phyloP scores from a whole-genome alignment of 1,140 invertebrate species.

The Panulirus ornatus region DNA sequence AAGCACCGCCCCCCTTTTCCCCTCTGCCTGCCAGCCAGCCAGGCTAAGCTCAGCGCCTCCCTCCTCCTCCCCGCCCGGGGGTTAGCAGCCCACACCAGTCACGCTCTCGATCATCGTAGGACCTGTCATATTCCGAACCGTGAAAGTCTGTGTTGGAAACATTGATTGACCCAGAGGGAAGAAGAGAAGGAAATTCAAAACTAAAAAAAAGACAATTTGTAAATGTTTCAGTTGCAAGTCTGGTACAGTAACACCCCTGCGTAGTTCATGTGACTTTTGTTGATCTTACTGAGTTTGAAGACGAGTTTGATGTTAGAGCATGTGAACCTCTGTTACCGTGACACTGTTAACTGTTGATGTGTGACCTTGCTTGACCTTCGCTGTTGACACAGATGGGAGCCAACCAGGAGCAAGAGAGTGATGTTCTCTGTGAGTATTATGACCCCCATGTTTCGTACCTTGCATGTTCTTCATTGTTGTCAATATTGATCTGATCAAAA shows the following conservation, averaged over 20 bases:
- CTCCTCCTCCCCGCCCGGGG: not conserved
- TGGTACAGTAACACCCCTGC: not conserved
- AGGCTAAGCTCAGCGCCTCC: too few relatives aligned
- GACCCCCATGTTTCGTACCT: not conserved
- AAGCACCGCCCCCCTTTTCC: not conserved
- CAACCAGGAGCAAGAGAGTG: conserved; percentile 61
- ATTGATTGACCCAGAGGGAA: not conserved
- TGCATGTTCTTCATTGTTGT: not conserved
- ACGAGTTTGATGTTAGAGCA: conserved; percentile 56
- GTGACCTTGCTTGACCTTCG: conserved; percentile 42
- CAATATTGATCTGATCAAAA: too few relatives aligned
- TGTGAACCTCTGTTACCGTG: conserved; percentile 42
- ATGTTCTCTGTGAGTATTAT: conserved; percentile 63
- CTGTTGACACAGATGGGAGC: conserved; percentile 61
- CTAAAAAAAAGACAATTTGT: not conserved
- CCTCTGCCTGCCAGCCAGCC: not conserved
- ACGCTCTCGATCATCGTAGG: too few relatives aligned
- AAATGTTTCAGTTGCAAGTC: not conserved
- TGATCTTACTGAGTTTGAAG: conserved; percentile 33
- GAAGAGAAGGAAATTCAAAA: too few relatives aligned
- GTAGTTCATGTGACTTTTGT: conserved; percentile 26
- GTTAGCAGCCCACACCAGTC: too few relatives aligned
- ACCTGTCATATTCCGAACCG: not conserved
- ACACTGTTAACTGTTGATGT: conserved; percentile 46
- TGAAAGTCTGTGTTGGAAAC: not conserved